phyloP scores from a whole-genome alignment of 1,140 invertebrate species.

The Chrysopa pallens region DNA sequence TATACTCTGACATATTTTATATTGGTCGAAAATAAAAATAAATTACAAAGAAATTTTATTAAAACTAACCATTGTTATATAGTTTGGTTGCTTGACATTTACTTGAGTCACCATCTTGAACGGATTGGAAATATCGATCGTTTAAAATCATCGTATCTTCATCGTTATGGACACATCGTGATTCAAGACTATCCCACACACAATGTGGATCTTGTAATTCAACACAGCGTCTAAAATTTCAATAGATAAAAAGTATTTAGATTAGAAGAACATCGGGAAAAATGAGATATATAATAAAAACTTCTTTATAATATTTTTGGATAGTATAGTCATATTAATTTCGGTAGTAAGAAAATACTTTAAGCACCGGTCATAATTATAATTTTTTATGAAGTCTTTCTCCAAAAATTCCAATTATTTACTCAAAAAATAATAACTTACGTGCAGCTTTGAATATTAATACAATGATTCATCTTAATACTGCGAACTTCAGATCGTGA shows the following conservation, averaged over 20 bases:
- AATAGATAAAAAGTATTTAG: constrained; percentile 5
- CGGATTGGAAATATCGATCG: constrained; percentile 8
- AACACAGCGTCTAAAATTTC: constrained; percentile 62
- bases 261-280: too few relatives aligned
- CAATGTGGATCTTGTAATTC: constrained; percentile 92
- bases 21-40: too few relatives aligned
- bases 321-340: too few relatives aligned
- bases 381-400: not conserved
- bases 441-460: constrained; percentile 45
- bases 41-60: too few relatives aligned
- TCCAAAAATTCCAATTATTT: constrained; percentile 1
- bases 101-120: not conserved
- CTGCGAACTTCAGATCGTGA: constrained; percentile 73
- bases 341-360: too few relatives aligned
- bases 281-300: too few relatives aligned
- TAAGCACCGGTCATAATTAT: too few relatives aligned
- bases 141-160: constrained; percentile 15
- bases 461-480: constrained; percentile 75
- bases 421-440: constrained; percentile 17
- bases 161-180: not conserved
- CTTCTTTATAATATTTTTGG: too few relatives aligned
- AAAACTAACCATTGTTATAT: not conserved
- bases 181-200: constrained; percentile 56
- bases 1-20: too few relatives aligned
- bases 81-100: not conserved